A percentile compares a stretch with the other conserved stretches of the same genome.
These are phyloP conservation scores for Mantis religiosa DNA, from an alignment of 2,888 invertebrate genomes.

Conservation along the genomic window DNA sequence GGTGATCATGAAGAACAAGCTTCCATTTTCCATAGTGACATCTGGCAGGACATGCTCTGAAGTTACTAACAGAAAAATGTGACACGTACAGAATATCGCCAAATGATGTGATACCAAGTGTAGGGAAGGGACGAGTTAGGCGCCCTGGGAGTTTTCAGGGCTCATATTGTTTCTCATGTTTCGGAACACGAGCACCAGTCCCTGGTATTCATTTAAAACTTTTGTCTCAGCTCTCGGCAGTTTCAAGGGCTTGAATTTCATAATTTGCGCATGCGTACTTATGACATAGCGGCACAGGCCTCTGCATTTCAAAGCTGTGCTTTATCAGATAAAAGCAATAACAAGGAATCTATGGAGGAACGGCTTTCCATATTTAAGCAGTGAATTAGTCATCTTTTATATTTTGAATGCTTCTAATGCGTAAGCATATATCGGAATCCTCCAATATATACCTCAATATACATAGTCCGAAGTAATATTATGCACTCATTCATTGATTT, in stretches of 20 bases:
- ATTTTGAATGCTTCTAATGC: too few relatives aligned
- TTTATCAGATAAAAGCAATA: not conserved
- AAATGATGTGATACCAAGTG: not conserved
- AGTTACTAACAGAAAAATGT: not conserved
- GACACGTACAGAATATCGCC: not conserved
- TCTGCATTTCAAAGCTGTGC: not conserved
- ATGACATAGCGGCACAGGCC: not conserved
- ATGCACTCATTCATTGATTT: too few relatives aligned
- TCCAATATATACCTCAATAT: too few relatives aligned
- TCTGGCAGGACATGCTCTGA: not conserved
- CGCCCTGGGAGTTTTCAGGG: not conserved
- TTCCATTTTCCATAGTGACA: not conserved
- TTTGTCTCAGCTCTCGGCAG: not conserved
- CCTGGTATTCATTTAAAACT: not conserved
- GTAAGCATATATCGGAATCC: too few relatives aligned
- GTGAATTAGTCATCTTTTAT: too few relatives aligned
- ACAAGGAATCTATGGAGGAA: not conserved
- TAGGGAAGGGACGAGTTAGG: not conserved
- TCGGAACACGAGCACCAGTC: not conserved
- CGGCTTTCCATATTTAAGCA: too few relatives aligned
- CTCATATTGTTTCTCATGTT: not conserved
- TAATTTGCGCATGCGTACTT: not conserved
- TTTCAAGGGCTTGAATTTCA: not conserved
- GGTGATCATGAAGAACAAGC: not conserved
- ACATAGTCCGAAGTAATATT: too few relatives aligned